Base-by-base conservation (phyloP, 2,797 vertebrate genomes). In the Eidolon dupreanum region DNA sequence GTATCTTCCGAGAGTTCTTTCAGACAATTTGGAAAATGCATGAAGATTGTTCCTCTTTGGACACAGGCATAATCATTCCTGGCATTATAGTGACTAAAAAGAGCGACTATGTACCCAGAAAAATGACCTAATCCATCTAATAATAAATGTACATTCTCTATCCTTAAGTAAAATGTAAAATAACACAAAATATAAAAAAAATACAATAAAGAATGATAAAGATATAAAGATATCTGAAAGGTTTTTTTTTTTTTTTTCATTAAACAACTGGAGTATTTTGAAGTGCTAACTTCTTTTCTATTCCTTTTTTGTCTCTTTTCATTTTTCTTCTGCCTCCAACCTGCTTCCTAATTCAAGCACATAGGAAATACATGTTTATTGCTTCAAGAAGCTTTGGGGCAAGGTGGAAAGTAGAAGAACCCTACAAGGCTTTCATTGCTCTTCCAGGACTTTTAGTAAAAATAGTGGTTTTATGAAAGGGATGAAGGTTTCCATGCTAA, bases 291-390 rank as follows among this genome's bases (percentile, higher is more conserved):
- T 74, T 86, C 33, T 55, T 86, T 90, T 89, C 33, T 28, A 77
- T 85, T 70, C 68, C 51, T 95, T n/a, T 24, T 77, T 70, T 84
- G 26, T 33, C 24, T 46, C 49, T 78, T 94, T 94, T 96, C 36
- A 51, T 74, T 94, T 93, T 94, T 85, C 24, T 88, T 88, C 55
- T 61, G 36, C 51, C 31, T 91, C 77, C 36, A 70, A 61, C 5
- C 17, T 68, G 55, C 20, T 87, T 87, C 81, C 57, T n/a, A 68
- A 22, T 89, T 79, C 36, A 93, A 88, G 49, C 33, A 78, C 82
- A 46, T n/a, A 71, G 38, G 53, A 83, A 91, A 90, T 71, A 65
- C 43, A 16, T 51, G 53, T 71, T 87, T 93, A 79, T 78, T 71
- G 46, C 28, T 90, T 24, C 57, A n/a, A 82, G 43, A 49, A 87